Conservation (phyloP, 2,797 vertebrate genomes). For the Brachyalestes nurse region DNA sequence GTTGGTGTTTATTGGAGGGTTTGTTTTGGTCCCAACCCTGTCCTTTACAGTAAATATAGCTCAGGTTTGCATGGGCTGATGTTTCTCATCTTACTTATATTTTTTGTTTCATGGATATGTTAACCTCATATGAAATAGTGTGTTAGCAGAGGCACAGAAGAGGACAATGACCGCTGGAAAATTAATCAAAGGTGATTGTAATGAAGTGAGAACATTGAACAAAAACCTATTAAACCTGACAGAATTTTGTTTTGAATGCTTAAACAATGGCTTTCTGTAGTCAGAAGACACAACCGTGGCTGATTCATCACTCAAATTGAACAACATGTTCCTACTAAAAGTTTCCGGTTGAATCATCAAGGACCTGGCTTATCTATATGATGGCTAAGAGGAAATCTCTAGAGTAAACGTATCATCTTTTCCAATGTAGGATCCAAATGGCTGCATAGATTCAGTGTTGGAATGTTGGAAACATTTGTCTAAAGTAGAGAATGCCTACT, state of each 20-base stretch:
- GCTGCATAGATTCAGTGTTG: not conserved
- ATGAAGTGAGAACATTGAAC: not conserved
- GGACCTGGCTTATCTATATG: not conserved
- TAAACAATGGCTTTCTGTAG: not conserved
- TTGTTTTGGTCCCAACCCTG: not conserved
- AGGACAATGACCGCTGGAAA: too few relatives aligned
- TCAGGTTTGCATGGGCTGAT: too few relatives aligned
- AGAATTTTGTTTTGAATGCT: not conserved
- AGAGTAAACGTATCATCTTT: not conserved
- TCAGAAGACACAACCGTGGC: slow-evolving; percentile 1
- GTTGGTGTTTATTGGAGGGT: not conserved
- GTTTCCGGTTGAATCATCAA: not conserved
- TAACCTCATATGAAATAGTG: too few relatives aligned
- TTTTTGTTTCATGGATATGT: too few relatives aligned
- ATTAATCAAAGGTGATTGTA: not conserved
- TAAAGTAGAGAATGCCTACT: not conserved
- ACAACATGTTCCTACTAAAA: not conserved
- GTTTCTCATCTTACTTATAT: too few relatives aligned
- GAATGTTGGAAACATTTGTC: not conserved
- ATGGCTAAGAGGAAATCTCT: too few relatives aligned
- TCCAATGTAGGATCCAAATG: not conserved
- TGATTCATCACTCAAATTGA: not conserved
- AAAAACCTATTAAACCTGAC: not conserved
- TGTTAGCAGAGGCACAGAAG: not conserved
- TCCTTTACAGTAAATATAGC: not conserved